A percentile compares a stretch with the other conserved stretches of the same genome.
phyloP scores from a whole-genome alignment of 2,113 vertebrate species.

The Zosterops japonicus region DNA sequence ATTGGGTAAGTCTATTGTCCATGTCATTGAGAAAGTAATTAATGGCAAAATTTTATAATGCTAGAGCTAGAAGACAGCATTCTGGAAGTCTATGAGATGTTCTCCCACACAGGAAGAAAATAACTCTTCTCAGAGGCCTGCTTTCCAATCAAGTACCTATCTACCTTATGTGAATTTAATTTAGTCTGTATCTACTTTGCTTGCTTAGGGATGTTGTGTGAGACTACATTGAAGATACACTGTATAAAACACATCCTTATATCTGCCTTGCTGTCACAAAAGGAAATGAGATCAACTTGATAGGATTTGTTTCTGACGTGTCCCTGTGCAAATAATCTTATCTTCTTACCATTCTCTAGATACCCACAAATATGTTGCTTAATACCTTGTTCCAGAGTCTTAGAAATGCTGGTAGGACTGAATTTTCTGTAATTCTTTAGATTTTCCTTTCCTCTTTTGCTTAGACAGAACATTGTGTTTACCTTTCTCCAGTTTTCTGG shows the following conservation, averaged over 20 bases:
- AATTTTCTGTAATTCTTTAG: background rate
- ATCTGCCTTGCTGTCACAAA: background rate
- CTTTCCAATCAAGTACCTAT: background rate
- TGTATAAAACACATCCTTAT: background rate
- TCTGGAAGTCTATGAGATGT: background rate
- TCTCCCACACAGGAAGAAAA: background rate
- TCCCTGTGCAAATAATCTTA: background rate
- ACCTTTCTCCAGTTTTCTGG: background rate
- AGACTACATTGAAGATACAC: background rate
- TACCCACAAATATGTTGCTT: background rate
- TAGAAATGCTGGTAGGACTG: background rate
- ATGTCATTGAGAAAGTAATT: background rate
- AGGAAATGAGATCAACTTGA: constrained; percentile 31
- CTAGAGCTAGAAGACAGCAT: background rate
- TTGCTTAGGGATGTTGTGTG: background rate
- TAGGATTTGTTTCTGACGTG: background rate
- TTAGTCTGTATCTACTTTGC: background rate
- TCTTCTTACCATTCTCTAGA: background rate
- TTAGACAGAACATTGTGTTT: background rate
- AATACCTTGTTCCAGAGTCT: background rate
- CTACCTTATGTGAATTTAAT: constrained; percentile 5
- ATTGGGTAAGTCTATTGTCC: background rate
- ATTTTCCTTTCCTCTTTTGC: background rate
- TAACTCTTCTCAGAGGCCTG: background rate
- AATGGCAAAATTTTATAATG: background rate